These are phyloP conservation scores for Rhadina sibilatrix DNA, from an alignment of 2,113 vertebrate species.

Conservation along the genomic window DNA sequence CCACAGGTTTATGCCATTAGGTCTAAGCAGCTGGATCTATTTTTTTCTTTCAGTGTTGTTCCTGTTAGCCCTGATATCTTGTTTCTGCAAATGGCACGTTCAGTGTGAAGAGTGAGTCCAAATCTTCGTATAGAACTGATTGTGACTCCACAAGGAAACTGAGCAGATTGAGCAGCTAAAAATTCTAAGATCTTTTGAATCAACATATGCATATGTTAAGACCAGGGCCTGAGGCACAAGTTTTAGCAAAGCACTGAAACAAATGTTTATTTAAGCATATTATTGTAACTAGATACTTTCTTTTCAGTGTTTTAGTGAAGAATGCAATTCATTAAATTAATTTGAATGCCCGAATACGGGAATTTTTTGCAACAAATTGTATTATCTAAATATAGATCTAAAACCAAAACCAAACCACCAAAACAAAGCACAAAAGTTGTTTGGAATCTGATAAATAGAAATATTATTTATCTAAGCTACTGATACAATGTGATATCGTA, in stretches of 20 bases:
- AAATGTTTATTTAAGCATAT: neutral
- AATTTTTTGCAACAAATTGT: neutral
- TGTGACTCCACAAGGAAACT: neutral
- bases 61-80: neutral
- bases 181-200: neutral
- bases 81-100: neutral
- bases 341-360: neutral
- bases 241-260: neutral
- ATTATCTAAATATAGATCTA: neutral
- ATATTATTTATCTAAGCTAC: neutral
- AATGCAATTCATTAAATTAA: neutral
- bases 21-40: neutral
- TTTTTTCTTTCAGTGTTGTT: slow-evolving; percentile 6
- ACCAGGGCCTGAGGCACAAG: neutral
- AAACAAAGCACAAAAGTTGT: neutral
- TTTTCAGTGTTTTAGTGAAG: neutral
- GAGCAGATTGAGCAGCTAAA: neutral
- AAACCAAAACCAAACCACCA: neutral
- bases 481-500: neutral
- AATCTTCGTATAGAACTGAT: neutral
- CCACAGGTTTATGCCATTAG: slow-evolving; percentile 25
- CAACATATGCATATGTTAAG: neutral
- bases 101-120: neutral
- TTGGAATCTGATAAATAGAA: neutral
- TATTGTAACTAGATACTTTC: neutral